Evolutionary conservation across 2,797 vertebrate genomes (phyloP).

Genomic region (Lepilemur septentrionalis): DNA sequence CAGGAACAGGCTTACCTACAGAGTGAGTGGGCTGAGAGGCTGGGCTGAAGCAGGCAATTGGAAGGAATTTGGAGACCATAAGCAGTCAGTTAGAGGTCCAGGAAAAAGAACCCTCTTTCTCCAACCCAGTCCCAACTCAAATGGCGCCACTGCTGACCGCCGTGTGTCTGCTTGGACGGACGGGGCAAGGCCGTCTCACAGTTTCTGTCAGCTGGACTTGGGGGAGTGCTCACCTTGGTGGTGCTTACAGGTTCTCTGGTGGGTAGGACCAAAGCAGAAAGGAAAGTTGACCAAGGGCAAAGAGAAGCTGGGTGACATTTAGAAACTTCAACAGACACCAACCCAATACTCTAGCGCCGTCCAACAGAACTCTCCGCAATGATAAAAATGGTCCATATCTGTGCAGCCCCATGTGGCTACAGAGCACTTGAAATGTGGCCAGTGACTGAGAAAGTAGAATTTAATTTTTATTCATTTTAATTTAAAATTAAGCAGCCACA

Average conservation of each 20-base stretch:
- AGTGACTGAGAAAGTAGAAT: not conserved
- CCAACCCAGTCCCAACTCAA: not conserved
- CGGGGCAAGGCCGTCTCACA: fast-evolving
- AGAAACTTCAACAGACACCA: not conserved
- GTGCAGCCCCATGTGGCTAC: not conserved
- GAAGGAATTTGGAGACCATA: not conserved
- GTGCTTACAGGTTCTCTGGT: not conserved
- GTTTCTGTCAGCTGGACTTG: fast-evolving
- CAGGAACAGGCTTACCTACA: too few species aligned
- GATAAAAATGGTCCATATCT: not conserved
- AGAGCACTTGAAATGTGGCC: not conserved
- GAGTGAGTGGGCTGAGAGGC: not conserved
- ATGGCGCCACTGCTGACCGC: not conserved
- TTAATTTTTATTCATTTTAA: conserved; percentile 2
- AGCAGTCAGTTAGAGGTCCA: not conserved
- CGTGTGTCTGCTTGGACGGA: not conserved
- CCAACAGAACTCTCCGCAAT: not conserved
- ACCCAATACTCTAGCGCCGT: not conserved
- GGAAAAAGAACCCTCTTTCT: not conserved
- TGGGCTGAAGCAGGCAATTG: not conserved
- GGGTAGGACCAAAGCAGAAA: not conserved
- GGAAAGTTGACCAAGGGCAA: not conserved
- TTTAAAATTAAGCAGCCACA: not conserved
- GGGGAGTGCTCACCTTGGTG: not conserved
- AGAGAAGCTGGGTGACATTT: not conserved